Conservation (phyloP, 2,797 vertebrate species). For the Pseudomugil tenellus region DNA sequence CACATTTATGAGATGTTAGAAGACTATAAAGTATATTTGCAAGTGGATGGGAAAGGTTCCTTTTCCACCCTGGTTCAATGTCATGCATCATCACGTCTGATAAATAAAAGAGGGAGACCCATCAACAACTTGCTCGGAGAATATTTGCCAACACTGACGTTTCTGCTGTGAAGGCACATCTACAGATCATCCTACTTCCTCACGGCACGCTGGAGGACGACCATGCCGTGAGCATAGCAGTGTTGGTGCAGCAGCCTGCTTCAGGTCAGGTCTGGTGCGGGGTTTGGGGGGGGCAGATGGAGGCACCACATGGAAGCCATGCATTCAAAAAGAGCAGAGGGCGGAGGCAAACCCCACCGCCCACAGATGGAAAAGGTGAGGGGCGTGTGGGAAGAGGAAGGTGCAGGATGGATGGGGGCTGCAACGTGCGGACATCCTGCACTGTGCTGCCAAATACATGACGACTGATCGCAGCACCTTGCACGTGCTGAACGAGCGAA, state of each 20-base stretch:
- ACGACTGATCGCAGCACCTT: conserved; percentile 42
- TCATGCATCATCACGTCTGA: conserved; percentile 44
- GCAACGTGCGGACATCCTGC: conserved; percentile 66
- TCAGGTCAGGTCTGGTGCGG: conserved; percentile 40
- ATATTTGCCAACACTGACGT: conserved; percentile 27
- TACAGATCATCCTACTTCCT: conserved; percentile 26
- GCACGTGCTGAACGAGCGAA: conserved; percentile 34
- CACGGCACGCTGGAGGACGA: conserved; percentile 45
- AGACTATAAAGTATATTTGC: not conserved
- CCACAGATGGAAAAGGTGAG: conserved; percentile 70
- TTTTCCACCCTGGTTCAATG: conserved; percentile 51
- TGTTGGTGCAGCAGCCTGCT: conserved; percentile 53
- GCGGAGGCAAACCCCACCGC: conserved; percentile 42
- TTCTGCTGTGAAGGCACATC: conserved; percentile 29
- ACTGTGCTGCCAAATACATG: conserved; percentile 78
- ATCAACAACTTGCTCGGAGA: conserved; percentile 25
- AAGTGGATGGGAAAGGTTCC: conserved; percentile 28
- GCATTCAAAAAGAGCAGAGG: conserved; percentile 68
- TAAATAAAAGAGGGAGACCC: conserved; percentile 2
- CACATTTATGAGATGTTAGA: not conserved
- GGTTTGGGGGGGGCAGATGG: conserved; percentile 72
- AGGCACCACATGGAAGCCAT: conserved; percentile 82
- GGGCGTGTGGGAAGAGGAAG: conserved; percentile 32
- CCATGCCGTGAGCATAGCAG: conserved; percentile 73
- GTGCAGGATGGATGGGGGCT: conserved; percentile 31